phyloP scores from a whole-genome alignment of 1,140 invertebrate genomes.

The Vanessa tameamea region DNA sequence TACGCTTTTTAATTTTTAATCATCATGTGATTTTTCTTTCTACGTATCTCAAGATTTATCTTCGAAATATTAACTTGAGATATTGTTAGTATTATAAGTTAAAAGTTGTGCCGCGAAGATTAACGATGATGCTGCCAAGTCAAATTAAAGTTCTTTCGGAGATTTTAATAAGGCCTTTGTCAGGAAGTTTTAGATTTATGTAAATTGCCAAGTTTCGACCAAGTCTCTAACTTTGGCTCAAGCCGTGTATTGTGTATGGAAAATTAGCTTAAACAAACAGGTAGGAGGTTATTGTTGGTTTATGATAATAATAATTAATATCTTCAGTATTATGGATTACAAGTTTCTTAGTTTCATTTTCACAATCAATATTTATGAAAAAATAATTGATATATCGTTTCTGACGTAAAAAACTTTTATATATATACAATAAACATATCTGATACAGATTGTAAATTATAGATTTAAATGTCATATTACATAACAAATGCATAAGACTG shows the following conservation, averaged over 20 bases:
- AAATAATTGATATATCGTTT: too few species aligned
- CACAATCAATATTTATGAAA: too few species aligned
- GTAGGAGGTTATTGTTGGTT: not conserved
- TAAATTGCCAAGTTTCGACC: constrained; percentile 64
- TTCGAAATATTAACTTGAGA: constrained; percentile 1
- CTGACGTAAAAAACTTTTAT: too few species aligned
- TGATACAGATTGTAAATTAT: too few species aligned
- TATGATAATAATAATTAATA: constrained; percentile 1
- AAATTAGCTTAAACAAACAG: constrained; percentile 7
- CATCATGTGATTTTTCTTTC: too few species aligned
- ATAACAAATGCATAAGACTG: not conserved
- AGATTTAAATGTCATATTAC: too few species aligned
- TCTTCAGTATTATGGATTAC: not conserved
- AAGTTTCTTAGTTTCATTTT: not conserved
- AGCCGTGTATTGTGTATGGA: constrained; percentile 11
- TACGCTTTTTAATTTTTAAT: too few species aligned
- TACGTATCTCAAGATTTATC: constrained; percentile 1
- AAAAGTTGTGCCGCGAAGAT: constrained; percentile 50
- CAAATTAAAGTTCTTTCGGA: constrained; percentile 72
- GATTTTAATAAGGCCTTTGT: constrained; percentile 75
- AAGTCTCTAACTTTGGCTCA: not conserved
- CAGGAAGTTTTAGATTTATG: constrained; percentile 64
- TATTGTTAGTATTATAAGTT: constrained; percentile 28
- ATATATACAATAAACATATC: too few species aligned
- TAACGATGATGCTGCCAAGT: constrained; percentile 68